phyloP scores from a whole-genome alignment of 2,888 invertebrate genomes.

The Eulithis prunata region DNA sequence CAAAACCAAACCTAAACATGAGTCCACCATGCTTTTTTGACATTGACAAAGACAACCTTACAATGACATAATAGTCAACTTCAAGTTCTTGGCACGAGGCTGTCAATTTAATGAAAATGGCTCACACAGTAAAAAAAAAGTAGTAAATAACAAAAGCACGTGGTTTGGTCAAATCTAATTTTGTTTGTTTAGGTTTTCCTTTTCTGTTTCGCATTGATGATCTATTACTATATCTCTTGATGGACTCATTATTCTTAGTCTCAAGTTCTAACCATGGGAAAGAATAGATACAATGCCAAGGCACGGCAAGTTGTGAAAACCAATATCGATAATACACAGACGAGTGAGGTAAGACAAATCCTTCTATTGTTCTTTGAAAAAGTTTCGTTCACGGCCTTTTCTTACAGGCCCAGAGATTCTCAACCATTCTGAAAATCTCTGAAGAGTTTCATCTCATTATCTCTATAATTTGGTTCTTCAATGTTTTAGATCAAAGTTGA shows the following conservation, averaged over 20 bases:
- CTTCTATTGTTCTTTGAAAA: no score
- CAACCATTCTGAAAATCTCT: no score
- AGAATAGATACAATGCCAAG: constrained; percentile 90
- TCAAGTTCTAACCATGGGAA: constrained; percentile 83
- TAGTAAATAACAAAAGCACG: constrained; percentile 65
- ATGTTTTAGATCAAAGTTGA: constrained; percentile 87
- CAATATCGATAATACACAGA: constrained; percentile 87
- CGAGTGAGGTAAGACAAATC: constrained; percentile 84
- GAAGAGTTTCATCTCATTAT: no score
- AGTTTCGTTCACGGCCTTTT: no score
- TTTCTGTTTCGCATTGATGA: no score
- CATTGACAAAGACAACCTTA: background rate
- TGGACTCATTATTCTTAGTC: background rate
- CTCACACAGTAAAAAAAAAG: constrained; percentile 38
- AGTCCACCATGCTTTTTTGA: constrained; percentile 4
- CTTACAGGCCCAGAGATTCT: no score
- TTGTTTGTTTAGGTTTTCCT: background rate
- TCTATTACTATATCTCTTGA: background rate
- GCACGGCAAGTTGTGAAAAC: constrained; percentile 88
- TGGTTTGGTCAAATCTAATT: constrained; percentile 29
- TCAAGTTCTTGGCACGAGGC: no score
- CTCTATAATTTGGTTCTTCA: background rate
- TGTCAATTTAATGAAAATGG: constrained; percentile 9
- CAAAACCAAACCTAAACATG: background rate
- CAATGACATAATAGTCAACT: no score